These are phyloP conservation scores for Mobula birostris DNA, from an alignment of 2,113 vertebrate genomes.

Conservation along the genomic window DNA sequence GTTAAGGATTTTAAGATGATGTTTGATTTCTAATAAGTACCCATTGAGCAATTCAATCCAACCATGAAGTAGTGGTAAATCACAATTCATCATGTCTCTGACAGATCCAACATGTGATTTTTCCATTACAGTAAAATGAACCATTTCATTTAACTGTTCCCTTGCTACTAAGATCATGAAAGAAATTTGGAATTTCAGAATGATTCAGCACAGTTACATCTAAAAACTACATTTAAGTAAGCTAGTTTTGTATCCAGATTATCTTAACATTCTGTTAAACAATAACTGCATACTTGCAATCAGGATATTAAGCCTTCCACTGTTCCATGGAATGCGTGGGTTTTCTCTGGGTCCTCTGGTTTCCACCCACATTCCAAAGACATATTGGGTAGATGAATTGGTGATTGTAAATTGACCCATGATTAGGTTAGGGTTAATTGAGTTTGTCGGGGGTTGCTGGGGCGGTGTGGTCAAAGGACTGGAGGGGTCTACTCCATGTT, in stretches of 20 bases:
- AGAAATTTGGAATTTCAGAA: conserved; percentile 12
- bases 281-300: too few species aligned
- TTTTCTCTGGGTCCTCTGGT: too few species aligned
- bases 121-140: neutral
- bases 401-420: too few species aligned
- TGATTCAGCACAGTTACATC: neutral
- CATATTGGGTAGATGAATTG: too few species aligned
- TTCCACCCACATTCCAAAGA: too few species aligned
- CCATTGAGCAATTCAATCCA: conserved; percentile 20
- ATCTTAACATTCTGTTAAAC: too few species aligned
- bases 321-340: neutral
- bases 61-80: neutral
- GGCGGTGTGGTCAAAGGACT: too few species aligned
- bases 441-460: too few species aligned
- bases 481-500: too few species aligned
- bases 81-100: neutral
- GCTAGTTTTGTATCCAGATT: too few species aligned
- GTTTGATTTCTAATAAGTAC: conserved; percentile 29
- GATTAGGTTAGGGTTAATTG: too few species aligned
- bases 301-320: neutral
- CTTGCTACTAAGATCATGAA: conserved; percentile 19
- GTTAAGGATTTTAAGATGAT: neutral
- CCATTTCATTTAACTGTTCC: neutral
- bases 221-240: neutral
- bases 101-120: conserved; percentile 27